phyloP scores from a whole-genome alignment of 1,140 invertebrate species.

The Anthonomus grandis region DNA sequence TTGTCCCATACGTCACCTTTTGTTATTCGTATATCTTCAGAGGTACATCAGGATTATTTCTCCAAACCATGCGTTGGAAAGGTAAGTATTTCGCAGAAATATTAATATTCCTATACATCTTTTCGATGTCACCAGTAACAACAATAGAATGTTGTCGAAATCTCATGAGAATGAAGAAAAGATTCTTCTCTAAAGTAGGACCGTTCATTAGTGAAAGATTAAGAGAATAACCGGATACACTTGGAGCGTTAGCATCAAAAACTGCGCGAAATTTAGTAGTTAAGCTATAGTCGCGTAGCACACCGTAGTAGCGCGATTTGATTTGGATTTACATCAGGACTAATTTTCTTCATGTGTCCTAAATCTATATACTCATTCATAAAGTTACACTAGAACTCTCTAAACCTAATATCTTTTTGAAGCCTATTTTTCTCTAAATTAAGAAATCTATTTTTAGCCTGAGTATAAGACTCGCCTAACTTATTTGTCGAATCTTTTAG shows the following conservation, averaged over 20 bases:
- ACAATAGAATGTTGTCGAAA: conserved; percentile 35
- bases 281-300: too few relatives aligned
- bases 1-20: conserved; percentile 43
- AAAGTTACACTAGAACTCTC: not conserved
- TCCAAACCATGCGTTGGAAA: conserved; percentile 47
- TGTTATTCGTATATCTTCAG: conserved; percentile 16
- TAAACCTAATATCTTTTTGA: not conserved
- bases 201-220: conserved; percentile 34
- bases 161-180: conserved; percentile 35
- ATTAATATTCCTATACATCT: conserved; percentile 51
- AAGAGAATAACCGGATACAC: conserved; percentile 37
- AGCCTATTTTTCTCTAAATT: not conserved
- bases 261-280: not conserved
- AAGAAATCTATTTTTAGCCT: not conserved
- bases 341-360: not conserved
- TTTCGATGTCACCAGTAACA: conserved; percentile 43
- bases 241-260: not conserved
- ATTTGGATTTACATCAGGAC: conserved; percentile 2
- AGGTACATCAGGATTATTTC: conserved; percentile 8
- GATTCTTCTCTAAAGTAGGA: conserved; percentile 43
- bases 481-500: not conserved
- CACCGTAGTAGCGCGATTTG: conserved; percentile 2
- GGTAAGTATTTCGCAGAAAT: conserved; percentile 35
- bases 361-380: not conserved
- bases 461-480: not conserved